Base-by-base conservation (phyloP, 1,140 invertebrate species). In the Eupeodes corollae region DNA sequence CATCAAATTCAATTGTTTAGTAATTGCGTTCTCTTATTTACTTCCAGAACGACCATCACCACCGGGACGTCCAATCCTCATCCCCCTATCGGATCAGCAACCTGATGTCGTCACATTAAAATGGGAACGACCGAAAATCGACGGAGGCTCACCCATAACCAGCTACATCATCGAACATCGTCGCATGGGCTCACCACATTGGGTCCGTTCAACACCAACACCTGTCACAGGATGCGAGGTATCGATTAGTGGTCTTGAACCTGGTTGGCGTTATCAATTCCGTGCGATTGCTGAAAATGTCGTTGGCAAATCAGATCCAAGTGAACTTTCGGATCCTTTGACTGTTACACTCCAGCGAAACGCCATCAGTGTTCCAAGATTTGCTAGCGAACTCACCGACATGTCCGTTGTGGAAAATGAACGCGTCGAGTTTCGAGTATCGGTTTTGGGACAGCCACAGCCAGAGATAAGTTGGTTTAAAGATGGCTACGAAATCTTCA, bases 391-490 rank as follows among this genome's bases (percentile, higher is more conserved):
- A 39, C 69, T 88, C 13, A 63, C 73, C 44, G 82, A 88, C 53
- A 75, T 75, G 1, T 71, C 74, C 1, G 79, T 77, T 3, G 70
- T 86, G 8, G 86, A 88, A 70, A 86, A 88, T 54, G 84, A 88
- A 52, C 82, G 86, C 74, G 80, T 83, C 5, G 85, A 89, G 60
- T 88, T 92, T 56, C 78, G 78, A 33, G 89, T 91, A 1, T 76
- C 83, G 50, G 86, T 91, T 49, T 72, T 78, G 11, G 93, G 92
- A 2, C 78, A 79, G 26, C 93, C 94, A 0, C 66, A 76, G 6
- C 91, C 94, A 2, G 84, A 84, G 55, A 79, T 97, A 18, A 80
- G 81, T n/a, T 98, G 93, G 93, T 95, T 84, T 68, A 91, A 91
- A 67, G 86, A 91, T 63, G 85, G 83, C 31, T 85, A 85, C 53